Conservation (phyloP, 1,140 invertebrate genomes). For the Pseudomyrmex cubaensis region DNA sequence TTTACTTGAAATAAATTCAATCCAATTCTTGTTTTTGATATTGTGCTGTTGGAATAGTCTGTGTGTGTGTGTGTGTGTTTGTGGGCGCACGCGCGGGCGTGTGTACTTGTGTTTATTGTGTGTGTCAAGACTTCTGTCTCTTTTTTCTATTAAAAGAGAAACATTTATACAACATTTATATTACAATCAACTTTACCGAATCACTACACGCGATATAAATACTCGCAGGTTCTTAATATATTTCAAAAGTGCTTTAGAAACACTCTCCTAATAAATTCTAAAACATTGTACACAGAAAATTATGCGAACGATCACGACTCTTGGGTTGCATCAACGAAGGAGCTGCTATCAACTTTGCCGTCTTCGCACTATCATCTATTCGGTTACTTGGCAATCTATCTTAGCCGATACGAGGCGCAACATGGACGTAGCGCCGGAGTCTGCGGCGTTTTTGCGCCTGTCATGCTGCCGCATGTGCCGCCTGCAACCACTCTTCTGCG, state of each 20-base stretch:
- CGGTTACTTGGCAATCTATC: conserved; percentile 82
- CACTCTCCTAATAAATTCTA: not conserved
- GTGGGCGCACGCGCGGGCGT: no score
- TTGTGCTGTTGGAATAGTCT: no score
- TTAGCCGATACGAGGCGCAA: conserved; percentile 83
- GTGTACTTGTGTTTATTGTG: no score
- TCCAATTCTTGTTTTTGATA: no score
- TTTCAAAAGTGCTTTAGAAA: not conserved
- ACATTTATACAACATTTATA: no score
- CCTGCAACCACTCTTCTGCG: conserved; percentile 81
- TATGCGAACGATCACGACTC: conserved; percentile 77
- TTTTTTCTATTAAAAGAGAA: no score
- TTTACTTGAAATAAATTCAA: no score
- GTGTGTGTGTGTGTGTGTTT: no score
- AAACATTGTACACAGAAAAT: conserved; percentile 70
- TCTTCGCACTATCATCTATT: conserved; percentile 81
- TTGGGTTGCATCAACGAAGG: conserved; percentile 81
- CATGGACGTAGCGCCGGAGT: conserved; percentile 81
- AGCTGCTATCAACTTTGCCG: conserved; percentile 79
- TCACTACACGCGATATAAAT: no score
- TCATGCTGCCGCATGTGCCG: conserved; percentile 83
- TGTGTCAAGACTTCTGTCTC: no score
- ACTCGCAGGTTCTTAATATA: no score
- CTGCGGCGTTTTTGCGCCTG: conserved; percentile 82
- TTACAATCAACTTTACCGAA: no score